phyloP scores from a whole-genome alignment of 2,888 invertebrate genomes.

The Stenoptilia bipunctidactyla region DNA sequence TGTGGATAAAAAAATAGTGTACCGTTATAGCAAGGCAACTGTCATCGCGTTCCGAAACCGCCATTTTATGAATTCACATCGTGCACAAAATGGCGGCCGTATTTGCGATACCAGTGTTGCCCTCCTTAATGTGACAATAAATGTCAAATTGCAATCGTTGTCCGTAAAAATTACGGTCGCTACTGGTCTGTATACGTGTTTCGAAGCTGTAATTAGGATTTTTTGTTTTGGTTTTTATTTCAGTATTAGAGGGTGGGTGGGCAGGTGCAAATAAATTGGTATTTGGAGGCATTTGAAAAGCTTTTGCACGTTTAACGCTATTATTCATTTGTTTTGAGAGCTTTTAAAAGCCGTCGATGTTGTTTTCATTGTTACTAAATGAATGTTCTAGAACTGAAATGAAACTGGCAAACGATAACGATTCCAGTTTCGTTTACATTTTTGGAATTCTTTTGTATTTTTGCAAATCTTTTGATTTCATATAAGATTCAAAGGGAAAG shows the following conservation, averaged over 20 bases:
- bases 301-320: background rate
- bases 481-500: no score
- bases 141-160: conserved; percentile 59
- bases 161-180: conserved; percentile 57
- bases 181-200: conserved; percentile 38
- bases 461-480: no score
- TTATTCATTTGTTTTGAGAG: no score
- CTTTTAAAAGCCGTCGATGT: no score
- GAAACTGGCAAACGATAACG: no score
- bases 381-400: no score
- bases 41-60: conserved; percentile 24
- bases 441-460: no score
- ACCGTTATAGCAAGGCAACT: conserved; percentile 6
- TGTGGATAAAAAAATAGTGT: conserved; percentile 15
- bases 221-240: conserved; percentile 12
- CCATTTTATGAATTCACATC: conserved; percentile 50
- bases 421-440: no score
- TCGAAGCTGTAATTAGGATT: conserved; percentile 46
- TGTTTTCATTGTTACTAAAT: no score
- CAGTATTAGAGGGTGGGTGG: background rate
- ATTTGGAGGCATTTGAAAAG: background rate
- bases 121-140: conserved; percentile 54
- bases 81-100: conserved; percentile 44
- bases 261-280: background rate
- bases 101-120: conserved; percentile 43